Evolutionary conservation across 2,888 invertebrate species (phyloP).

Genomic region (Heliconius hortense): DNA sequence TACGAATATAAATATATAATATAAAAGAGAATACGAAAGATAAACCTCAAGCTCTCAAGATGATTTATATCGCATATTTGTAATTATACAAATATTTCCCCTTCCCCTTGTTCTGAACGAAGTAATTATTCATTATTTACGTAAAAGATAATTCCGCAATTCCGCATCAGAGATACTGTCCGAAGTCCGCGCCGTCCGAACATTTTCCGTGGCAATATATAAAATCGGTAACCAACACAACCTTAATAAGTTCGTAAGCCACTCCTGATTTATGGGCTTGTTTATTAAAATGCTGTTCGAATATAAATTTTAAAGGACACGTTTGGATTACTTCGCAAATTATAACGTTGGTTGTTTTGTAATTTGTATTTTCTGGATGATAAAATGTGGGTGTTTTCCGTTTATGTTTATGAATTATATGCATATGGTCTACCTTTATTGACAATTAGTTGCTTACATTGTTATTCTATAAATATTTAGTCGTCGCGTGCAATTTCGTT

Average conservation of each 20-base stretch:
- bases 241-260: slow-evolving; percentile 36
- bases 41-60: neutral
- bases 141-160: slow-evolving; percentile 14
- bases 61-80: slow-evolving; percentile 5
- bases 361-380: neutral
- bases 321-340: slow-evolving; percentile 19
- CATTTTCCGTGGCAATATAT: slow-evolving; percentile 25
- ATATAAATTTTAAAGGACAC: slow-evolving; percentile 25
- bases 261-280: slow-evolving; percentile 37
- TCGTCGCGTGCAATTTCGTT: no score
- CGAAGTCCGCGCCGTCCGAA: neutral
- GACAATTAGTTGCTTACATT: neutral
- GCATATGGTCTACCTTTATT: neutral
- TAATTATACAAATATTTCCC: neutral
- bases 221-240: slow-evolving; percentile 29
- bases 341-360: neutral
- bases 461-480: no score
- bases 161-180: neutral
- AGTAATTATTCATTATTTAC: slow-evolving; percentile 8
- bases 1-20: neutral
- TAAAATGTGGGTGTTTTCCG: neutral
- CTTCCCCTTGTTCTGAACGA: neutral
- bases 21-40: neutral
- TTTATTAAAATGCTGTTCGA: slow-evolving; percentile 36
- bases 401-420: neutral